Base-by-base conservation (phyloP, 2,888 invertebrate genomes). In the Drosophila cognata region DNA sequence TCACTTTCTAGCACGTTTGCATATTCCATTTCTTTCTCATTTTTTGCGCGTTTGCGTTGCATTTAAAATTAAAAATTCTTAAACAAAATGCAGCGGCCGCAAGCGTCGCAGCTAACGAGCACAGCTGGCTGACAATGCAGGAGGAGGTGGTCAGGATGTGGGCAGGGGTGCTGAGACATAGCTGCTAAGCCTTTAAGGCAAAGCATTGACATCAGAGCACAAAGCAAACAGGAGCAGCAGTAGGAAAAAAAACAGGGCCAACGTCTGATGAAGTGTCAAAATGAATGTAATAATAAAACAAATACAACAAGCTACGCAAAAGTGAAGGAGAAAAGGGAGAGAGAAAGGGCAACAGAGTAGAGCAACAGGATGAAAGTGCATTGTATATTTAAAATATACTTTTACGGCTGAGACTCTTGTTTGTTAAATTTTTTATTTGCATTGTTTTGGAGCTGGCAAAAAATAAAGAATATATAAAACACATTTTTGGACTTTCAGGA, bases 211-310 rank as follows among this genome's bases (percentile, higher is more conserved):
- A 91, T 84, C 89, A 76, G 65, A 71, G 70, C 74, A 79, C 79
- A 77, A 81, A 81, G 77, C 79, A 71, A 84, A 69, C 69, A 69
- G 71, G 33, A 51, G 59, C 65, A 64, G 69, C 67, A 67, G 72
- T 50, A 38, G 53, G 48, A 48, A 53, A 41, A 67, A 74, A 76
- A 90, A 87, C 75, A 89, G 91, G 87, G 83, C 85, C 87, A 88
- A 89, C 87, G 87, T 81, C 91, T 88, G 87, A 90, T 88, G 89
- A 90, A 90, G 87, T 90, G 87, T 89, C 89, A 88, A 88, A 88
- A 88, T 90, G 85, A 86, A 86, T 90, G 90, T 74, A 84, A 86
- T 86, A 86, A 86, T 81, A 81, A 74, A 88, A 86, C 81, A 90
- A 90, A 88, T 81, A 74, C 74, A 70, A 63, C 56, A 71, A 67